Evolutionary conservation across 2,113 vertebrate species (phyloP), one percentile per base, ranked within the genome.

Genomic region (Myotis lucifugus): DNA sequence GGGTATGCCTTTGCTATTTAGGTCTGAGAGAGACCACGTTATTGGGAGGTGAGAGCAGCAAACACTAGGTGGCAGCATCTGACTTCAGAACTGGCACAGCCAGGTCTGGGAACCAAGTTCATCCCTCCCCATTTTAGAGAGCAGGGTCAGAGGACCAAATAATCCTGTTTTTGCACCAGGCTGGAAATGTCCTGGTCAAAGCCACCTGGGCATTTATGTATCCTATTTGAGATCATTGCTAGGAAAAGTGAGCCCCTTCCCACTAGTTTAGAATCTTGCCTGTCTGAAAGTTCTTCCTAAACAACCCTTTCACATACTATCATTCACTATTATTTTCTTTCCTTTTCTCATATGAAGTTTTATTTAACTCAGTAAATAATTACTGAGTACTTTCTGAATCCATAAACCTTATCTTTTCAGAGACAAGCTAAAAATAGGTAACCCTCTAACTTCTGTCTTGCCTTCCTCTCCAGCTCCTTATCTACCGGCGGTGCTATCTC

Each of bases 51-150:
- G 48, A 73, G 18, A 64, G 32, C 34, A 34, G 11, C 3, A 27
- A 13, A 59, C 96, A 54, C 94, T 96, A 97, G 97, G 40, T 92
- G 97, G 96, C 96, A 97, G 91, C 88, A 88, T 61, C 69, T 74
- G 4, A 37, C 86, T 42, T 77, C 91, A 1, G 42, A 32, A 54
- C 14, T 6, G 52, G 25, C 37, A 3, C 8, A 29, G 2, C 46
- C 25, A 27, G 0, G 0, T 23, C 25, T 4, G 21, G 27, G 25
- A 0, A 1, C 29, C 25, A 5, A n/a, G 25, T 82, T 84, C 8
- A 1, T 13, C 0, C 0, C 13, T 13, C n/a, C 67, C 0, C 34
- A 21, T 79, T 69, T 69, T 19, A 61, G 50, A 84, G 56, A 72
- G 14, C 2, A 10, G 59, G 8, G 9, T 92, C 27, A 84, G 85